Evolutionary conservation across 2,797 vertebrate species (phyloP).

Genomic region (Sciaenops ocellatus): DNA sequence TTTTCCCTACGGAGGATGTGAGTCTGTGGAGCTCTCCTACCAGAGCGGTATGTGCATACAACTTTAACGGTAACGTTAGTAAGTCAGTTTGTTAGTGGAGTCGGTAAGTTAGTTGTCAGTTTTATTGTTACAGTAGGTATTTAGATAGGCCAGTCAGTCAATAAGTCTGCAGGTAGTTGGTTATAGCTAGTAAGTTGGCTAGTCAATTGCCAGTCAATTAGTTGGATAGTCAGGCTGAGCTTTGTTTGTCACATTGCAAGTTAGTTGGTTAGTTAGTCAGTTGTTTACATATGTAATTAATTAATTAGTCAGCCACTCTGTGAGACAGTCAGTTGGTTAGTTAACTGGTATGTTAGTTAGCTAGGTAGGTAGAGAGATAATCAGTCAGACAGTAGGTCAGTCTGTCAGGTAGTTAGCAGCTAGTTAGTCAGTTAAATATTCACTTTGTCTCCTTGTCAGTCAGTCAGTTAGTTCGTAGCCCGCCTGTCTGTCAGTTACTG

Average conservation of each 20-base stretch:
- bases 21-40: conserved; percentile 97
- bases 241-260: no score
- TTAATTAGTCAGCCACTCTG: not conserved
- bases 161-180: no score
- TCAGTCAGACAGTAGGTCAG: not conserved
- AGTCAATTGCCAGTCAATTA: not conserved
- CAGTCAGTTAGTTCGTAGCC: no score
- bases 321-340: not conserved
- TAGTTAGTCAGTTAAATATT: no score
- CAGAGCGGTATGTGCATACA: conserved; percentile 75
- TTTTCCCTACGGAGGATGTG: conserved; percentile 94
- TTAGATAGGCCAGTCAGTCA: no score
- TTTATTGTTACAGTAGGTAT: no score
- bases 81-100: not conserved
- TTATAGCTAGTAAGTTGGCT: not conserved
- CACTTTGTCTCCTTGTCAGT: no score
- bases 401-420: no score
- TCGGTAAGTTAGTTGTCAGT: no score
- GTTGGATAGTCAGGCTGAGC: no score
- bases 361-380: not conserved
- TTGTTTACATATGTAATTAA: no score
- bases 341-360: not conserved
- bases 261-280: not conserved
- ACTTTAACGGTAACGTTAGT: no score
- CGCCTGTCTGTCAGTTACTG: not conserved